Evolutionary conservation across 2,888 invertebrate genomes (phyloP).

Genomic region (Clanis bilineata): DNA sequence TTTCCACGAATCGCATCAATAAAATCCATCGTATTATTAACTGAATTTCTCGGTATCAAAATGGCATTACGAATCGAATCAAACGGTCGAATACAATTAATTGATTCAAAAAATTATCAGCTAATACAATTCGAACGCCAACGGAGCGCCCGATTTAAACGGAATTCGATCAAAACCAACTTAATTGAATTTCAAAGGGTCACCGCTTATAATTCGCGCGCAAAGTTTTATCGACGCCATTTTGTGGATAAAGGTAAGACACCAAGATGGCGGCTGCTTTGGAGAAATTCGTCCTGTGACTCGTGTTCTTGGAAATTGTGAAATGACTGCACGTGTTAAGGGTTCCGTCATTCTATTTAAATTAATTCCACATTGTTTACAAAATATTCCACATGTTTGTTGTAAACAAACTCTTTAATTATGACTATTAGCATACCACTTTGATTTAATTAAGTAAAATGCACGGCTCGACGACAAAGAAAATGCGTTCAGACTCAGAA

Average conservation of each 20-base stretch:
- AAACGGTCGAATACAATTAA: not conserved
- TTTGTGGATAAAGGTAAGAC: constrained; percentile 39
- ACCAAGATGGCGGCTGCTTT: constrained; percentile 45
- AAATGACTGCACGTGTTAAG: constrained; percentile 15
- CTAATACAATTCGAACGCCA: not conserved
- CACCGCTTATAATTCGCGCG: constrained; percentile 27
- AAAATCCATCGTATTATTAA: not conserved
- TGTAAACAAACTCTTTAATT: not conserved
- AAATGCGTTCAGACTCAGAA: not conserved
- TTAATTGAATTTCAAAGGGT: constrained; percentile 37
- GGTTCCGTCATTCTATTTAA: constrained; percentile 1
- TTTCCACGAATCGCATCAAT: not conserved
- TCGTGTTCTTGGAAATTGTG: constrained; percentile 37
- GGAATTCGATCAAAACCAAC: constrained; percentile 1
- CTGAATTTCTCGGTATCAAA: not conserved
- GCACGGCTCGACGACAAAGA: not conserved
- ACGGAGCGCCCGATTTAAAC: not conserved
- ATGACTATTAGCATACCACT: not conserved
- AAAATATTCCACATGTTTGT: not conserved
- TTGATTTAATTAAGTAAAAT: not conserved
- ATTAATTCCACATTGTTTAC: not conserved
- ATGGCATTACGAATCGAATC: not conserved
- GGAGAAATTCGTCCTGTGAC: constrained; percentile 43
- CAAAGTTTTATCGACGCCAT: constrained; percentile 44
- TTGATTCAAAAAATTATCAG: not conserved